These are phyloP conservation scores for Drosophila teissieri DNA, from an alignment of 1,140 invertebrate genomes.

Conservation along the genomic window DNA sequence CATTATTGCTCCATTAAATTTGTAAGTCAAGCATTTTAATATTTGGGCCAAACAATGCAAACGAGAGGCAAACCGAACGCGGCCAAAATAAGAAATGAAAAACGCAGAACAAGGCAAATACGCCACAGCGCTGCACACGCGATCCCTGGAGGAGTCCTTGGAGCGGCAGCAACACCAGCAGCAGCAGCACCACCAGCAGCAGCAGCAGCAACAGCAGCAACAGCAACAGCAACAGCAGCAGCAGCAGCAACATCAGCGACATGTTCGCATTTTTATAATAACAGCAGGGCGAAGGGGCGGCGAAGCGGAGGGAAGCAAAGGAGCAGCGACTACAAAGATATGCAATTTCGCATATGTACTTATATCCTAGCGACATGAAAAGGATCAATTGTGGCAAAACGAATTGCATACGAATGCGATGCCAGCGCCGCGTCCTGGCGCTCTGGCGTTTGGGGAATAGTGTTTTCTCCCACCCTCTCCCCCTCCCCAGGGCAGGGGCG, in stretches of 20 bases:
- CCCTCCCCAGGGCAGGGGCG: background rate
- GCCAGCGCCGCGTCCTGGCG: slow-evolving; percentile 45
- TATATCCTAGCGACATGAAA: slow-evolving; percentile 83
- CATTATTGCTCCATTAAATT: slow-evolving; percentile 83
- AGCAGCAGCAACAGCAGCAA: slow-evolving; percentile 9
- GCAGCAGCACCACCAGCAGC: slow-evolving; percentile 8
- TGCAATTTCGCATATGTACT: slow-evolving; percentile 83
- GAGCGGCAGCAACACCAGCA: slow-evolving; percentile 20
- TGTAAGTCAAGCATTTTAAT: slow-evolving; percentile 84
- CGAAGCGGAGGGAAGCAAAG: slow-evolving; percentile 45
- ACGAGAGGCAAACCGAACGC: slow-evolving; percentile 67
- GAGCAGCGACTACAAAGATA: slow-evolving; percentile 75
- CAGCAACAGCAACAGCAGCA: slow-evolving; percentile 6
- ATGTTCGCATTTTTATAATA: slow-evolving; percentile 64
- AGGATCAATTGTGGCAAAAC: slow-evolving; percentile 83
- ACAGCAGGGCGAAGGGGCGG: slow-evolving; percentile 31
- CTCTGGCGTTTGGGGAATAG: slow-evolving; percentile 15
- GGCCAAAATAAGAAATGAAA: slow-evolving; percentile 41
- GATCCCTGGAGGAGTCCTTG: slow-evolving; percentile 52
- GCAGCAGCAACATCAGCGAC: slow-evolving; percentile 23
- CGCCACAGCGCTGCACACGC: slow-evolving; percentile 51
- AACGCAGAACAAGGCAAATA: slow-evolving; percentile 51
- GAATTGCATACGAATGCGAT: slow-evolving; percentile 82
- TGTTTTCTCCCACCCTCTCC: background rate
- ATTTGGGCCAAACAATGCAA: slow-evolving; percentile 82